Base-by-base conservation (phyloP, 2,797 vertebrate species). In the Microchirus variegatus region DNA sequence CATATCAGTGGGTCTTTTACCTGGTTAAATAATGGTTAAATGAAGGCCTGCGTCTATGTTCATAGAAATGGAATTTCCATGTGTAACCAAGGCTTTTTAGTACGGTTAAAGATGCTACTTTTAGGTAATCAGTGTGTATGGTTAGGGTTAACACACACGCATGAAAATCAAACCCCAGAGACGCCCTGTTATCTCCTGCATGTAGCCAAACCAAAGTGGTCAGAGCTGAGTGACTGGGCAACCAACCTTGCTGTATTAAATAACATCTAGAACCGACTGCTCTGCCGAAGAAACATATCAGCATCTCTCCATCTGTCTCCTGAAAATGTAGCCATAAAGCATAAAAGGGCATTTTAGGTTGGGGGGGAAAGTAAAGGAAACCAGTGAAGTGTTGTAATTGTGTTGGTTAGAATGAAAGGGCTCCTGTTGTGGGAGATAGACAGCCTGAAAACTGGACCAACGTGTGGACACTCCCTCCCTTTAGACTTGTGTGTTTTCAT, bases 361-460 rank as follows among this genome's bases (percentile, higher is more conserved):
- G 35, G 6, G 6, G 6, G 6, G 13, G 40, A 69, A 58, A 58
- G 45, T 45, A 42, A 59, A 53, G 9, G 41, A 61, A 37, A 10
- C 2, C 37, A 63, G 40, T 22, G 13, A 58, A 71, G 17, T 13
- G 2, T 37, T 51, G 41, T 9, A 42, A 36, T 40, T 37, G 19
- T 22, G 19, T 40, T 31, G 17, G 17, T 22, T 56, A 14, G 45
- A 41, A 52, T 64, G 2, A 60, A 74, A 68, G 56, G 37, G 46
- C 38, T 62, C 59, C 31, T 42, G 43, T 58, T 56, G n/a, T 52
- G 14, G n/a, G 22, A 53, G 41, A 31, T 5, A 0, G 15, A 61
- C 36, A 13, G 47, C 38, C 55, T 36, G 26, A 58, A 46, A 31
- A 4, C 5, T 8, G 5, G 31, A 57, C 22, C 41, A 40, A 58